phyloP scores from a whole-genome alignment of 2,888 invertebrate genomes.

The Scrobipalpa costella region DNA sequence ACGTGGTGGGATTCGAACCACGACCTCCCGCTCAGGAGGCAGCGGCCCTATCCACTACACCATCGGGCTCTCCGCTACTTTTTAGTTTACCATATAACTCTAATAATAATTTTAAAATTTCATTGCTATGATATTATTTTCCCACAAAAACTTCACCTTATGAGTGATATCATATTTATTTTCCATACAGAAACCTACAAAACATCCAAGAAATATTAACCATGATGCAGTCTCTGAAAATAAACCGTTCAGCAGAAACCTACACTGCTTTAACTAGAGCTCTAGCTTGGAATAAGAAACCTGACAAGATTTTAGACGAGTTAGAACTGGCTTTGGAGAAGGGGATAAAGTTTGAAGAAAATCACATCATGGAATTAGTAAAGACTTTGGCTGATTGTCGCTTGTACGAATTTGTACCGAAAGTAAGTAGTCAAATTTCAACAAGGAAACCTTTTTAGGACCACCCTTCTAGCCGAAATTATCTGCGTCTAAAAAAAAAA shows the following conservation, averaged over 20 bases:
- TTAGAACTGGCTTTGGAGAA: conserved; percentile 52
- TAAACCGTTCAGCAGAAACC: conserved; percentile 72
- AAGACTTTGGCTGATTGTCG: conserved; percentile 59
- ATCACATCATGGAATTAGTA: conserved; percentile 74
- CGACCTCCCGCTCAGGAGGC: too few relatives aligned
- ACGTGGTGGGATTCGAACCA: too few relatives aligned
- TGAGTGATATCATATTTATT: too few relatives aligned
- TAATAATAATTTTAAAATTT: too few relatives aligned
- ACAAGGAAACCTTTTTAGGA: not conserved
- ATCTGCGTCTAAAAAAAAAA: too few relatives aligned
- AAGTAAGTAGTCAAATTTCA: conserved; percentile 28
- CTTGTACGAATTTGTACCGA: conserved; percentile 51
- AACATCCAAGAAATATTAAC: conserved; percentile 75
- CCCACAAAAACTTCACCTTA: too few relatives aligned
- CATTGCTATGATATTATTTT: too few relatives aligned
- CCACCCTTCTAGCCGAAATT: too few relatives aligned
- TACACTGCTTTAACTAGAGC: conserved; percentile 75
- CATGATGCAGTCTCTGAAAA: conserved; percentile 81
- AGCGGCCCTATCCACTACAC: too few relatives aligned
- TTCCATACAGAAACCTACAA: conserved; percentile 52
- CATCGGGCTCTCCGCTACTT: too few relatives aligned
- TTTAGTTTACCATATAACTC: too few relatives aligned
- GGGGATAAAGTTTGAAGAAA: conserved; percentile 59
- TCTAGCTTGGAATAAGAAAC: conserved; percentile 70
- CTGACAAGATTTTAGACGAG: conserved; percentile 53